Percentiles rank a stretch among this genome's conserved stretches.
These are phyloP conservation scores for Saguinus midas DNA, from an alignment of 2,113 vertebrate species.

Conservation along the genomic window DNA sequence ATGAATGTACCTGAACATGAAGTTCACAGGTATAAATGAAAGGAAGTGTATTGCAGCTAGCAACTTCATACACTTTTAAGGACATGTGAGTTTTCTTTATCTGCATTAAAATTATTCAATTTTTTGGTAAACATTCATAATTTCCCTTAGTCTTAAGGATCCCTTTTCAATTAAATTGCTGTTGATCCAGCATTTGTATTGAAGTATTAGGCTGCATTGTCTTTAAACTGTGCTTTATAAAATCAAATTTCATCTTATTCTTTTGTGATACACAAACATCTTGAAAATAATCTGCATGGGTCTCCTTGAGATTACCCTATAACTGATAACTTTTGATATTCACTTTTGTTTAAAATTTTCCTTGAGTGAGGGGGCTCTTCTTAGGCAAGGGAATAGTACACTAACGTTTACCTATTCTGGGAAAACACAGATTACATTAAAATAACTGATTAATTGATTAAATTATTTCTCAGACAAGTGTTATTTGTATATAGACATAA, in stretches of 20 bases:
- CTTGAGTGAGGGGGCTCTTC: not conserved
- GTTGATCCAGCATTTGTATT: not conserved
- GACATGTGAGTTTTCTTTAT: not conserved
- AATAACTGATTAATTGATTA: not conserved
- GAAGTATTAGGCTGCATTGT: not conserved
- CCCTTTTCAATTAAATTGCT: not conserved
- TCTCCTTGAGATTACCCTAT: not conserved
- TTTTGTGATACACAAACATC: not conserved
- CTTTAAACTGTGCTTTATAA: not conserved
- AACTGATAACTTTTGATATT: not conserved
- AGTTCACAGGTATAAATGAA: not conserved
- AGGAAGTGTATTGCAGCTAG: not conserved
- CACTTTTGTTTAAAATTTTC: not conserved
- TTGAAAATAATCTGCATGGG: not conserved
- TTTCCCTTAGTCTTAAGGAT: slow-evolving; percentile 12
- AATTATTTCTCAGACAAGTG: not conserved
- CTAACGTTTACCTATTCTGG: not conserved
- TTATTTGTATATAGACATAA: not conserved
- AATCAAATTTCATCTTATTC: not conserved
- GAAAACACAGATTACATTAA: not conserved
- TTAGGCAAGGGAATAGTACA: not conserved
- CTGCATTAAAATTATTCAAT: not conserved
- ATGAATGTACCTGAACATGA: not conserved
- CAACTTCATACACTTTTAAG: not conserved
- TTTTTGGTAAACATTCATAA: not conserved